A percentile compares a stretch with the other conserved stretches of the same genome.
Conservation (phyloP, 2,888 invertebrate genomes). For the Callinectes sapidus region DNA sequence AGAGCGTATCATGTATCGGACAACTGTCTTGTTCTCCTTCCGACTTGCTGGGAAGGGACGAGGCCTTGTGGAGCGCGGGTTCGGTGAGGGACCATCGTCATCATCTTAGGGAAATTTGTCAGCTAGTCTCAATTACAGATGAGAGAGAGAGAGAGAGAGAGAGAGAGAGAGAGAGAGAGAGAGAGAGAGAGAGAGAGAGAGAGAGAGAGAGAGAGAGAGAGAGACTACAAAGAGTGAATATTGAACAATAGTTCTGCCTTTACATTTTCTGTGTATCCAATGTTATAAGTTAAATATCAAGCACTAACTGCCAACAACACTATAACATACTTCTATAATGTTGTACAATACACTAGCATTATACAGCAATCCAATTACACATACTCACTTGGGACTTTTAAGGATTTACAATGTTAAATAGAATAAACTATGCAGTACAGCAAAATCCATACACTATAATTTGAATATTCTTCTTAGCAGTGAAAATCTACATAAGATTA, state of each 20-base stretch:
- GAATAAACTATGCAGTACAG: background rate
- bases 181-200: too few species aligned
- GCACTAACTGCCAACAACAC: background rate
- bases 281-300: background rate
- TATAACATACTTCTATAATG: background rate
- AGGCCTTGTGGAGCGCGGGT: background rate
- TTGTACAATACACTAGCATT: background rate
- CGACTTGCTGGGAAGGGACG: background rate
- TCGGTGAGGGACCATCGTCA: background rate
- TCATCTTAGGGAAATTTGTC: constrained; percentile 14
- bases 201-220: too few species aligned
- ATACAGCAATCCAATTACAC: background rate
- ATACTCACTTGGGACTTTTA: background rate
- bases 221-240: background rate
- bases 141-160: background rate
- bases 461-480: background rate
- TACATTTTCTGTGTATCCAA: background rate
- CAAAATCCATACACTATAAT: background rate
- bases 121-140: background rate
- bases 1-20: constrained; percentile 52
- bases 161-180: too few species aligned
- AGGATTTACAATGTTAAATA: background rate
- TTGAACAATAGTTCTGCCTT: background rate
- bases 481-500: background rate
- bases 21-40: constrained; percentile 34